Evolutionary conservation across 1,140 invertebrate species (phyloP), one percentile per base, ranked within the genome.

Genomic region (Galleria mellonella): DNA sequence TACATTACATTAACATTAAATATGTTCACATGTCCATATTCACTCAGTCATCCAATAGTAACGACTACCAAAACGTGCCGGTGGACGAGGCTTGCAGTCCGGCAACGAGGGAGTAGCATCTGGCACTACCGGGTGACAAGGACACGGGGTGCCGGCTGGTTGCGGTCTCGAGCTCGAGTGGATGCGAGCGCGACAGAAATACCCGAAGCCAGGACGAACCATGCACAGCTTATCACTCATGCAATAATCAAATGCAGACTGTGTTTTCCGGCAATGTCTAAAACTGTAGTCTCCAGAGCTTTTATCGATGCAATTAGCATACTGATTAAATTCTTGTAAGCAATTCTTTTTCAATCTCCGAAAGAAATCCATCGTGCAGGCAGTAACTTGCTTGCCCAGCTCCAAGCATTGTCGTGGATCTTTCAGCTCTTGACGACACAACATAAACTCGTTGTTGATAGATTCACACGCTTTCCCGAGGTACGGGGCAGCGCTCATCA

Each of bases 381-480:
- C 88, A 0, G 98, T 99, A 0, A 99, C 95, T 9, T 88, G 91
- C 86, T 96, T 97, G 0, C 97, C 98, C 73, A 97, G 94, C 8
- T 91, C 87, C 1, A 99, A 10, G 73, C 97, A 98, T 58, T 92
- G 90, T 10, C 96, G 87, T 0, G 97, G 95, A 87, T 99, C 97
- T 11, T 91, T 86, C 32, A 90, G 74, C 86, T 99, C 98, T 31
- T 86, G 63, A 12, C 92, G 90, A 65, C 97, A 98, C 9, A 99
- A 83, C 91, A 97, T 94, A 76, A 96, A 99, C 86, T 99, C 97
- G 91, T 98, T 97, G 77, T 96, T 96, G 47, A 92, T 83, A 30
- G 86, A 73, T 87, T 98, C 95, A 77, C 97, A 99, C 59, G 91
- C 89, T 86, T 96, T 97, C 52, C 96, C 97, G 49, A 98, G 87